Percentiles rank a stretch among this genome's conserved stretches.
These are phyloP conservation scores for Sympetrum striolatum DNA, from an alignment of 2,888 invertebrate species.

Conservation along the genomic window DNA sequence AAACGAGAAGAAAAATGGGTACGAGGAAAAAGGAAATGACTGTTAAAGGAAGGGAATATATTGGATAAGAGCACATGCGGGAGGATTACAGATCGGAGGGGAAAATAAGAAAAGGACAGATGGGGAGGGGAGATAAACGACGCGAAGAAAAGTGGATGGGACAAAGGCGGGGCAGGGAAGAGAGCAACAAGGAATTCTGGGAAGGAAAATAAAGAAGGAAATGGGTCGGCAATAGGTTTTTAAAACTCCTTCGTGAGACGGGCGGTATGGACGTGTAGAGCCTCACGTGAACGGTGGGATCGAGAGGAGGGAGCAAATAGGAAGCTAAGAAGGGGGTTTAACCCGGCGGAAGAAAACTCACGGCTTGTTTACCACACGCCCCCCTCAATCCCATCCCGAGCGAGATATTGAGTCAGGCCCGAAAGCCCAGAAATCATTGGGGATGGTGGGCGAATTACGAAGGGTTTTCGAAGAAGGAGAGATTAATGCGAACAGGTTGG, in stretches of 20 bases:
- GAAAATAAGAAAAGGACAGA: too few relatives aligned
- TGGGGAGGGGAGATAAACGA: too few relatives aligned
- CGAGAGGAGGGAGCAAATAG: not conserved
- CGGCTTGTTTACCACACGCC: not conserved
- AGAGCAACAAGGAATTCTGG: not conserved
- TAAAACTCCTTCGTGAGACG: not conserved
- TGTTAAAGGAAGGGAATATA: not conserved
- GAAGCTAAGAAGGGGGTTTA: not conserved
- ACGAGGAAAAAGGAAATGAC: not conserved
- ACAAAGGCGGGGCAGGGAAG: not conserved
- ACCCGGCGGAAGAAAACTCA: not conserved
- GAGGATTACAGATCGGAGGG: too few relatives aligned
- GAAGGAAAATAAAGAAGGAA: not conserved
- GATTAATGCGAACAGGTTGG: not conserved
- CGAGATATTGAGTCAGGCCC: not conserved
- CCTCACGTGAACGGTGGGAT: not conserved
- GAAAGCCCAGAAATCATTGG: not conserved
- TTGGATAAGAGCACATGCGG: too few relatives aligned
- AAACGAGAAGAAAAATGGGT: too few relatives aligned
- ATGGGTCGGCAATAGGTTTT: not conserved
- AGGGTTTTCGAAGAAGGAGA: not conserved
- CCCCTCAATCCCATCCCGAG: not conserved
- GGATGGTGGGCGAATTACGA: not conserved
- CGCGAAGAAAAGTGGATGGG: not conserved
- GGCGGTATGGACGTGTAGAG: not conserved